A percentile compares a stretch with the other conserved stretches of the same genome.
These are phyloP conservation scores for Agriopis marginaria DNA, from an alignment of 2,888 invertebrate species.

Conservation along the genomic window DNA sequence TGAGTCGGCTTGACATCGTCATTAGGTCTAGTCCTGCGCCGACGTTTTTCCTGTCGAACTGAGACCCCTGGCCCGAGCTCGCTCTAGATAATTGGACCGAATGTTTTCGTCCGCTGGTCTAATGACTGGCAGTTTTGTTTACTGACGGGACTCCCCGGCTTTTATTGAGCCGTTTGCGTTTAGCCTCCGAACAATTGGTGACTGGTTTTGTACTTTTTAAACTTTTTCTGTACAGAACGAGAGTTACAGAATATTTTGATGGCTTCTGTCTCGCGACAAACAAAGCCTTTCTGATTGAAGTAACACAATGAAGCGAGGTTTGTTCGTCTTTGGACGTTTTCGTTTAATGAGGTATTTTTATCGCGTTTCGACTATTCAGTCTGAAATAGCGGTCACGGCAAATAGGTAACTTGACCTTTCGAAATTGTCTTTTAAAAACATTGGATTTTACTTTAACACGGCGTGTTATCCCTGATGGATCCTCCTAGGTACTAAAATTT, in stretches of 20 bases:
- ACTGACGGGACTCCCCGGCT: constrained; percentile 75
- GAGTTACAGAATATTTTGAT: constrained; percentile 36
- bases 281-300: constrained; percentile 42
- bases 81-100: constrained; percentile 79
- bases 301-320: constrained; percentile 33
- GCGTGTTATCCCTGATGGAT: too few species aligned
- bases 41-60: constrained; percentile 68
- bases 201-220: constrained; percentile 63
- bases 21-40: constrained; percentile 73
- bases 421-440: too few species aligned
- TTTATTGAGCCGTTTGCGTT: constrained; percentile 80
- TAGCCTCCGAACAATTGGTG: constrained; percentile 64
- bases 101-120: constrained; percentile 79
- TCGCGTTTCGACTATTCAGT: constrained; percentile 11
- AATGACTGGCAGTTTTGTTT: constrained; percentile 84
- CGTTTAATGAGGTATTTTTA: constrained; percentile 29
- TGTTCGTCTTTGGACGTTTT: constrained; percentile 30
- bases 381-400: neutral
- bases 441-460: too few species aligned
- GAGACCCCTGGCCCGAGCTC: constrained; percentile 44
- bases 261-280: constrained; percentile 31
- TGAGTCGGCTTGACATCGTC: constrained; percentile 79
- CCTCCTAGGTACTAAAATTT: too few species aligned
- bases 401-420: neutral
- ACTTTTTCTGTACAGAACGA: constrained; percentile 44